A percentile compares a stretch with the other conserved stretches of the same genome.
Evolutionary conservation across 2,113 vertebrate genomes (phyloP).

Genomic region (Axis porcinus): DNA sequence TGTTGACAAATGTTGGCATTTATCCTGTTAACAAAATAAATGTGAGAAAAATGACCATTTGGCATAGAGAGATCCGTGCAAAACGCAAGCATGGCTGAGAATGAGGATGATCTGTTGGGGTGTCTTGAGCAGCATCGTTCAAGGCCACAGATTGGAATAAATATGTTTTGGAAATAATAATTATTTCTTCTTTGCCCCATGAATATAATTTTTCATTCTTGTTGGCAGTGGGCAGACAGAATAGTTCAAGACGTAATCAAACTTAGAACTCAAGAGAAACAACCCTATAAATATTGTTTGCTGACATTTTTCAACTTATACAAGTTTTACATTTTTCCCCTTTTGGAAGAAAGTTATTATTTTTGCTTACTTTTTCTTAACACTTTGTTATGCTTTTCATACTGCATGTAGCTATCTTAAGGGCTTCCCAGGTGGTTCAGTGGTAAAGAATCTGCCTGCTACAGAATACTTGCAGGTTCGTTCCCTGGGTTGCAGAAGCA

Average conservation of each 20-base stretch:
- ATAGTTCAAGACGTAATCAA: not conserved
- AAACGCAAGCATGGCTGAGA: conserved; percentile 54
- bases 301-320: not conserved
- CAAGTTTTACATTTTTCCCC: not conserved
- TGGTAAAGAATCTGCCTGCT: not conserved
- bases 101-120: conserved; percentile 45
- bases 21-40: conserved; percentile 87
- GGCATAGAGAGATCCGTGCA: conserved; percentile 77
- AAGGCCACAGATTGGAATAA: conserved; percentile 53
- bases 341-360: conserved; percentile 2
- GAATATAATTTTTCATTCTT: conserved; percentile 34
- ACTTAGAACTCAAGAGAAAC: not conserved
- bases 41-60: conserved; percentile 87
- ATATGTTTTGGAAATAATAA: conserved; percentile 55
- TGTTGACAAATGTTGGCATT: conserved; percentile 87
- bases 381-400: not conserved
- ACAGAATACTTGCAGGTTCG: not conserved
- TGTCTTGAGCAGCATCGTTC: conserved; percentile 39
- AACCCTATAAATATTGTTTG: not conserved
- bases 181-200: conserved; percentile 36
- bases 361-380: conserved; percentile 6
- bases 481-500: not conserved
- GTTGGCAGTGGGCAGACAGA: not conserved
- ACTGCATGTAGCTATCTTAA: not conserved
- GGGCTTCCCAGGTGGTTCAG: not conserved